These are phyloP conservation scores for Chrysolina oricalcia DNA, from an alignment of 2,888 invertebrate genomes.

Conservation along the genomic window DNA sequence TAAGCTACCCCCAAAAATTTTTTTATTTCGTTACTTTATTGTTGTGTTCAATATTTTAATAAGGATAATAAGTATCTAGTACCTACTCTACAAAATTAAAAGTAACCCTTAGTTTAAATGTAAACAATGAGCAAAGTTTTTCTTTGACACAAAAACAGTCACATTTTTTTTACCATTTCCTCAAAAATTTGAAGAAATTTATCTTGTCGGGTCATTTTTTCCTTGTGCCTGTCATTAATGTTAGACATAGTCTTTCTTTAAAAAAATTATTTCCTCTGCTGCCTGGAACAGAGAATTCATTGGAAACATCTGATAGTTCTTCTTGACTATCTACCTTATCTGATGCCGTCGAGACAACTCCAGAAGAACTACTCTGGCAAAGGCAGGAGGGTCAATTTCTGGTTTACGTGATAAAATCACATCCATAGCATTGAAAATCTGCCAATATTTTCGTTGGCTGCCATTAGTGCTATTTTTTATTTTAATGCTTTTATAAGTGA, in stretches of 20 bases:
- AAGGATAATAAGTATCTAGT: neutral
- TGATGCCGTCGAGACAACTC: neutral
- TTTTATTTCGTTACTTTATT: neutral
- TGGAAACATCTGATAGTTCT: neutral
- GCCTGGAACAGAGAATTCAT: neutral
- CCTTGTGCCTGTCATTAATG: too few species aligned
- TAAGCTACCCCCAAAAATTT: neutral
- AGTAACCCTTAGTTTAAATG: neutral
- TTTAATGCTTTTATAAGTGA: neutral
- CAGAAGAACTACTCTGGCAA: constrained; percentile 7
- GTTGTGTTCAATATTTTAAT: neutral
- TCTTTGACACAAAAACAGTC: neutral
- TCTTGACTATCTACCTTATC: neutral
- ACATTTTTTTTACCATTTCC: neutral
- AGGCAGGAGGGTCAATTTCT: constrained; percentile 8
- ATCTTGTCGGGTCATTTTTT: constrained; percentile 6
- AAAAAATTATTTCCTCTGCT: too few species aligned
- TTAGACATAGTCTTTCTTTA: too few species aligned
- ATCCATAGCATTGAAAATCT: neutral
- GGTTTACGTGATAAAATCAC: neutral
- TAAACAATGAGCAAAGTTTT: neutral
- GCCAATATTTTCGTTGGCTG: neutral
- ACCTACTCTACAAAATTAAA: neutral
- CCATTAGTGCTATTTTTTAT: neutral
- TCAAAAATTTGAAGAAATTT: neutral